phyloP scores from a whole-genome alignment of 2,797 vertebrate genomes.

The Hydrolagus colliei region DNA sequence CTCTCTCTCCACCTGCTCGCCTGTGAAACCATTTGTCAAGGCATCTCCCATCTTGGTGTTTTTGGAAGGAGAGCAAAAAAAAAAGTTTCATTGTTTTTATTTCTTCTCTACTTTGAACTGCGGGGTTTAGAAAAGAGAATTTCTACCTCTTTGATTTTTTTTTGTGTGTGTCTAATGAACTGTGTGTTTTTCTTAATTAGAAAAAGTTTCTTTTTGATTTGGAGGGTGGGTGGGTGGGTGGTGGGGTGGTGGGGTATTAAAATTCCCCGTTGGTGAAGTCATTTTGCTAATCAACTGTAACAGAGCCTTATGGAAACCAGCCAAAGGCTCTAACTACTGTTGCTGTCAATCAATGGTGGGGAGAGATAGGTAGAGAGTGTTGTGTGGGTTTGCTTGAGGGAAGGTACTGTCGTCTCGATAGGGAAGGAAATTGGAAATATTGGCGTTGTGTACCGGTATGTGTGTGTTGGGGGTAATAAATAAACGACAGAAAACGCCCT shows the following conservation, averaged over 20 bases:
- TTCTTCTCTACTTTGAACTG: background rate
- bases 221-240: background rate
- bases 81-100: background rate
- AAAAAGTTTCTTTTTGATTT: no score
- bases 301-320: background rate
- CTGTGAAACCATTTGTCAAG: no score
- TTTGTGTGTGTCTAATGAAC: no score
- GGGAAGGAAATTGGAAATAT: no score
- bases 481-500: background rate
- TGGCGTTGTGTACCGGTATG: no score
- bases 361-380: no score
- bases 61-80: background rate
- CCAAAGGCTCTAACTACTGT: background rate
- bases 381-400: no score
- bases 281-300: background rate
- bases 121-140: no score
- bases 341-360: background rate
- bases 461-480: background rate
- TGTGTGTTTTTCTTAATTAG: background rate
- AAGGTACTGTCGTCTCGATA: no score
- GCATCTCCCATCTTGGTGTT: background rate
- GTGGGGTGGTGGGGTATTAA: no score
- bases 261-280: slow-evolving; percentile 18
- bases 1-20: no score
- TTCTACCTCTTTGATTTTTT: background rate